phyloP scores from a whole-genome alignment of 2,888 invertebrate genomes.

The Amphipoea lucens region DNA sequence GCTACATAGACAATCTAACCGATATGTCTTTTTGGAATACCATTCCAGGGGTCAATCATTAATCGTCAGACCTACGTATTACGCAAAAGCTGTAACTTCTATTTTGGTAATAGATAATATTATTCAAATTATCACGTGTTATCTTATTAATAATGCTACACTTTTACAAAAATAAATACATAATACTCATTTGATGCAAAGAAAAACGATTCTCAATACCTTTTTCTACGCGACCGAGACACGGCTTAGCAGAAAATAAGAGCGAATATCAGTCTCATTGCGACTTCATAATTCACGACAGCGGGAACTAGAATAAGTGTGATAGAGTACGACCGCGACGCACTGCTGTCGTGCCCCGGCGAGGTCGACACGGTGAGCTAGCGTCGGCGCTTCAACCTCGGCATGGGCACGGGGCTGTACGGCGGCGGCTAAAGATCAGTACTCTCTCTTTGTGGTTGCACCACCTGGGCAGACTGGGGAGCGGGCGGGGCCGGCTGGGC shows the following conservation, averaged over 20 bases:
- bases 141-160: conserved; percentile 71
- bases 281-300: conserved; percentile 63
- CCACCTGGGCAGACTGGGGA: conserved; percentile 25
- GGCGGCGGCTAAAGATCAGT: conserved; percentile 81
- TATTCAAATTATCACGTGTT: conserved; percentile 73
- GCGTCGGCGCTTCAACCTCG: conserved; percentile 62
- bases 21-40: conserved; percentile 82
- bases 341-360: background rate
- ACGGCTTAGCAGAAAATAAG: conserved; percentile 63
- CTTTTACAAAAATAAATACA: conserved; percentile 84
- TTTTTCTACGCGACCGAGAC: conserved; percentile 54
- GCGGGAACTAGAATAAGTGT: conserved; percentile 46
- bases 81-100: conserved; percentile 65
- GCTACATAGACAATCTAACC: conserved; percentile 78
- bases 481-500: conserved; percentile 58
- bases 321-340: conserved; percentile 36
- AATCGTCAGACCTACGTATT: conserved; percentile 59
- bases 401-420: conserved; percentile 64
- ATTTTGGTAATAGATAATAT: conserved; percentile 68
- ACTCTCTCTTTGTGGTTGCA: conserved; percentile 72
- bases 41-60: conserved; percentile 66
- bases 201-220: conserved; percentile 69
- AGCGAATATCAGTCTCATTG: conserved; percentile 76
- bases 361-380: conserved; percentile 22
- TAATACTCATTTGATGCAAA: conserved; percentile 81